Percentiles rank a stretch among this genome's conserved stretches.
phyloP scores from a whole-genome alignment of 2,113 vertebrate species.

The Ariopsis seemanni region DNA sequence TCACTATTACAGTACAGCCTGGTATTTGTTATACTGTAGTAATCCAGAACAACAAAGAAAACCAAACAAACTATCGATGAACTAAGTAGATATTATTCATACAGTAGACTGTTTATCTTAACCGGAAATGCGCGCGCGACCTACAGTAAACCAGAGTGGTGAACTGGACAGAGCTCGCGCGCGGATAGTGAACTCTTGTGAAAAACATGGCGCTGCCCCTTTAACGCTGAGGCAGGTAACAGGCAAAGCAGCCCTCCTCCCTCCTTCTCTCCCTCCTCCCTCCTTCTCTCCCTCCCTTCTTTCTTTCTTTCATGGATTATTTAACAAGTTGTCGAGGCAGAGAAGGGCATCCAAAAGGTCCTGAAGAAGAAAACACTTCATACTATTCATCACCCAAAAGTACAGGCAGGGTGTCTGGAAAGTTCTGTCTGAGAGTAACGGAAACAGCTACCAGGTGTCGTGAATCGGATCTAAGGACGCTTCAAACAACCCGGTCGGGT shows the following conservation, averaged over 20 bases:
- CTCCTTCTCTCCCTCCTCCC: conserved; percentile 65
- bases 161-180: neutral
- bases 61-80: too few species aligned
- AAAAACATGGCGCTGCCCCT: conserved; percentile 60
- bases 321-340: conserved; percentile 70
- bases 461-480: neutral
- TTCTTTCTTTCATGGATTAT: conserved; percentile 69
- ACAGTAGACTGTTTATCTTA: too few species aligned
- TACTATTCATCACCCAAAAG: neutral
- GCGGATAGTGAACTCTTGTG: neutral
- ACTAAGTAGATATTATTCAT: neutral
- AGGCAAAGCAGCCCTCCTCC: conserved; percentile 66
- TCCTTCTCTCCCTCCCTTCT: conserved; percentile 56
- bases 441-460: neutral
- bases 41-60: neutral
- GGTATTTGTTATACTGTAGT: neutral
- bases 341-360: conserved; percentile 6
- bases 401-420: neutral
- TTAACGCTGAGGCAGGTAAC: conserved; percentile 72
- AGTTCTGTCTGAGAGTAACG: neutral
- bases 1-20: neutral
- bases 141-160: too few species aligned
- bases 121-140: neutral
- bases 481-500: neutral
- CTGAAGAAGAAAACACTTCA: neutral